Percentiles rank a stretch among this genome's conserved stretches.
These are phyloP conservation scores for Salpingus planirostris DNA, from an alignment of 2,888 invertebrate genomes.

Conservation along the genomic window DNA sequence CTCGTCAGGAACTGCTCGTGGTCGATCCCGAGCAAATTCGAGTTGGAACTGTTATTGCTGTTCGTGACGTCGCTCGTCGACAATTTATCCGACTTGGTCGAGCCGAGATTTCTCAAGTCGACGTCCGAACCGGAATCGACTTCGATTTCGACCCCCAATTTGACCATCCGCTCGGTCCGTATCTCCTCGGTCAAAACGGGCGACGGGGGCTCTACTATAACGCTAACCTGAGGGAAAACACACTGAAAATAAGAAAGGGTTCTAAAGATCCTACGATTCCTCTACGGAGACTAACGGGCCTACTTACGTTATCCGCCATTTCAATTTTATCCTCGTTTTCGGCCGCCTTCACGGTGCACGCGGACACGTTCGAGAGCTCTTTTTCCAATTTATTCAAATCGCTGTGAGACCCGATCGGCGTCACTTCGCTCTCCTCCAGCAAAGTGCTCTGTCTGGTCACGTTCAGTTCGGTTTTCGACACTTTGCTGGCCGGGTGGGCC, in stretches of 20 bases:
- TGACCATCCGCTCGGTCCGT: slow-evolving; percentile 31
- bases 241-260: too few species aligned
- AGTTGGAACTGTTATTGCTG: slow-evolving; percentile 46
- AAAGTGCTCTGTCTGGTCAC: slow-evolving; percentile 35
- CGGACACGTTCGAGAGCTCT: slow-evolving; percentile 32
- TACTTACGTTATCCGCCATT: too few species aligned
- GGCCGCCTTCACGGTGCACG: slow-evolving; percentile 25
- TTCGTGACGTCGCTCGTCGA: slow-evolving; percentile 32
- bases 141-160: slow-evolving; percentile 34
- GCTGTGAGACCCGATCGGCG: slow-evolving; percentile 24
- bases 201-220: slow-evolving; percentile 67
- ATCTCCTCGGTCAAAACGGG: slow-evolving; percentile 53
- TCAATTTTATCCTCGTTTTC: slow-evolving; percentile 20
- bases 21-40: slow-evolving; percentile 53
- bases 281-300: too few species aligned
- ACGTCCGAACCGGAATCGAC: slow-evolving; percentile 31
- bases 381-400: slow-evolving; percentile 36
- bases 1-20: slow-evolving; percentile 59
- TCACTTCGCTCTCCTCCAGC: slow-evolving; percentile 35
- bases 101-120: slow-evolving; percentile 31
- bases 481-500: slow-evolving; percentile 27
- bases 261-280: too few species aligned
- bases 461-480: slow-evolving; percentile 40
- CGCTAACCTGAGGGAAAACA: slow-evolving; percentile 57
- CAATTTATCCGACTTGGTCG: slow-evolving; percentile 29